Conservation (phyloP, 2,888 invertebrate species). For the Auanema freiburgensis region DNA sequence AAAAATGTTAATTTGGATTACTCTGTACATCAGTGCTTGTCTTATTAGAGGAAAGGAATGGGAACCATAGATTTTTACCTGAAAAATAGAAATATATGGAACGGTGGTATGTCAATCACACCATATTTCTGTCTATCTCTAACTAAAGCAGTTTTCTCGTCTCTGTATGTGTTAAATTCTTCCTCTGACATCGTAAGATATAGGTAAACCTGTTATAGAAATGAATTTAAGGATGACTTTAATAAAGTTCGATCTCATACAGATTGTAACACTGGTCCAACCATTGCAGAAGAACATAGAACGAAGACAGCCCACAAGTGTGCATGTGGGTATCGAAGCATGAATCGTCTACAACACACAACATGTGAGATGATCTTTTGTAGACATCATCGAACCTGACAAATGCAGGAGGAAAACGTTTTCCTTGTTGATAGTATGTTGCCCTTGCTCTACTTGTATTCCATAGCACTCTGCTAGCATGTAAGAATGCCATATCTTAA, state of each 20-base stretch:
- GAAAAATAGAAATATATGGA: conserved; percentile 14
- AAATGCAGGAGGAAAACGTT: conserved; percentile 39
- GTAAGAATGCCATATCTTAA: neutral
- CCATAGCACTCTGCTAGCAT: conserved; percentile 5
- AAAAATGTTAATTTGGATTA: neutral
- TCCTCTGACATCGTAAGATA: conserved; percentile 39
- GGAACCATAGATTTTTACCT: conserved; percentile 48
- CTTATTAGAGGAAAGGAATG: conserved; percentile 26
- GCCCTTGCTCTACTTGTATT: conserved; percentile 27
- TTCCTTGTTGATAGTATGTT: conserved; percentile 39
- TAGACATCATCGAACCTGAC: conserved; percentile 25
- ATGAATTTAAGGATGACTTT: neutral
- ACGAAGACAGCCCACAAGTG: conserved; percentile 39
- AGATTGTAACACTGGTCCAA: conserved; percentile 40
- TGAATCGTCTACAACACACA: conserved; percentile 31
- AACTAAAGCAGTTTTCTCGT: conserved; percentile 38
- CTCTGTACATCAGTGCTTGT: neutral
- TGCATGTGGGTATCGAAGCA: conserved; percentile 45
- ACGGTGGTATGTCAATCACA: conserved; percentile 10
- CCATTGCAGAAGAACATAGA: conserved; percentile 43
- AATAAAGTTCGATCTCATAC: conserved; percentile 20
- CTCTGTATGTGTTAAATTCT: conserved; percentile 38
- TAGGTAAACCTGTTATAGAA: conserved; percentile 29
- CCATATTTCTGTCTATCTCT: conserved; percentile 47
- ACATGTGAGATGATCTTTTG: neutral